Evolutionary conservation across 2,888 invertebrate species (phyloP).

Genomic region (Tridacna crocea): DNA sequence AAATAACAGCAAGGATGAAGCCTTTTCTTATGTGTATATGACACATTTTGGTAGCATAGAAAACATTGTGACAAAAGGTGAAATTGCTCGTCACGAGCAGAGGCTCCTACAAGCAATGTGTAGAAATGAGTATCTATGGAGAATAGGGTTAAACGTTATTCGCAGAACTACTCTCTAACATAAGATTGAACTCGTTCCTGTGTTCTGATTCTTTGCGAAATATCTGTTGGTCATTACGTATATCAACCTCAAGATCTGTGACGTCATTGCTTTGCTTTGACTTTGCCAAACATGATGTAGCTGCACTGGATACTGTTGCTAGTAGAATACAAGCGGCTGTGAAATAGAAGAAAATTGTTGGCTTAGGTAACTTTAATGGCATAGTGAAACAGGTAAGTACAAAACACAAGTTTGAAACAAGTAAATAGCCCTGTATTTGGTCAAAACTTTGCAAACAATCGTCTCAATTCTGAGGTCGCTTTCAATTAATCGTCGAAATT

Average conservation of each 20-base stretch:
- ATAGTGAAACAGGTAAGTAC: neutral
- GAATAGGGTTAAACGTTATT: too few relatives aligned
- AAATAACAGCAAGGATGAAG: too few relatives aligned
- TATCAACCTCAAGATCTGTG: neutral
- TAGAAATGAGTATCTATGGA: too few relatives aligned
- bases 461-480: neutral
- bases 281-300: neutral
- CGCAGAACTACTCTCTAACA: too few relatives aligned
- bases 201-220: neutral
- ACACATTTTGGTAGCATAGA: too few relatives aligned
- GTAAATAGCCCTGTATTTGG: neutral
- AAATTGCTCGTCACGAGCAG: too few relatives aligned
- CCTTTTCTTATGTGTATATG: too few relatives aligned
- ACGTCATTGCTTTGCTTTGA: neutral
- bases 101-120: too few relatives aligned
- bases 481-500: neutral
- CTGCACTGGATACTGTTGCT: constrained; percentile 14
- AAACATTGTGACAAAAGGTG: too few relatives aligned
- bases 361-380: neutral
- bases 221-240: neutral
- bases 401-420: neutral
- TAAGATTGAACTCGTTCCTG: too few relatives aligned
- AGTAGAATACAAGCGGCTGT: constrained; percentile 13
- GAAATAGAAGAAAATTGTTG: neutral
- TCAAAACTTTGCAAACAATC: neutral